These are phyloP conservation scores for Oryzias dopingdopingensis DNA, from an alignment of 2,797 vertebrate species.

Conservation along the genomic window DNA sequence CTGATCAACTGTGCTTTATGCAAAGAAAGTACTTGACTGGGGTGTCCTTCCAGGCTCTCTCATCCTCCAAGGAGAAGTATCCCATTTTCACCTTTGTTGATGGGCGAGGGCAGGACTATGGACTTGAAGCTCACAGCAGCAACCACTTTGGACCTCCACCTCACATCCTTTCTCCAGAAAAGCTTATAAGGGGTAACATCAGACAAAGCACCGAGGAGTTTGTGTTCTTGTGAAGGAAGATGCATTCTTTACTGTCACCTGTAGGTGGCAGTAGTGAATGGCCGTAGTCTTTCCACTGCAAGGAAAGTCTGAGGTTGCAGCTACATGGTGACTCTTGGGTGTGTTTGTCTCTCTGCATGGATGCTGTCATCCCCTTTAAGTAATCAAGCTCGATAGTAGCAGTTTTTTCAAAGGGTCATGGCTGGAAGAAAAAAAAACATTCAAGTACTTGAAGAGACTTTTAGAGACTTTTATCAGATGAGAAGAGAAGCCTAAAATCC, in stretches of 20 bases:
- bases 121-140: conserved; percentile 76
- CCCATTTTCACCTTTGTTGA: conserved; percentile 90
- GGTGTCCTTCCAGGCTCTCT: conserved; percentile 76
- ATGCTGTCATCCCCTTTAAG: conserved; percentile 18
- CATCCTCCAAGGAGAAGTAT: conserved; percentile 83
- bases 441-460: conserved; percentile 26
- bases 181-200: conserved; percentile 62
- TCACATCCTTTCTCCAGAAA: conserved; percentile 69
- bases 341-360: conserved; percentile 14
- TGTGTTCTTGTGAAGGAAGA: conserved; percentile 81
- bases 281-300: conserved; percentile 6
- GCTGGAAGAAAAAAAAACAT: conserved; percentile 7
- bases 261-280: conserved; percentile 16
- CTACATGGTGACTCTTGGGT: conserved; percentile 18
- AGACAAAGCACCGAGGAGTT: conserved; percentile 85
- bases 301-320: conserved; percentile 14
- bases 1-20: background rate
- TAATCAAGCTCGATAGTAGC: background rate
- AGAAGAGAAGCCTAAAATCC: conserved; percentile 9
- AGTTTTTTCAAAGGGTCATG: conserved; percentile 11
- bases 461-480: conserved; percentile 24
- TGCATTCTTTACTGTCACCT: conserved; percentile 9
- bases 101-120: conserved; percentile 85
- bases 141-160: conserved; percentile 59
- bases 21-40: background rate